Base-by-base conservation (phyloP, 2,888 invertebrate species). In the Bombylius major region DNA sequence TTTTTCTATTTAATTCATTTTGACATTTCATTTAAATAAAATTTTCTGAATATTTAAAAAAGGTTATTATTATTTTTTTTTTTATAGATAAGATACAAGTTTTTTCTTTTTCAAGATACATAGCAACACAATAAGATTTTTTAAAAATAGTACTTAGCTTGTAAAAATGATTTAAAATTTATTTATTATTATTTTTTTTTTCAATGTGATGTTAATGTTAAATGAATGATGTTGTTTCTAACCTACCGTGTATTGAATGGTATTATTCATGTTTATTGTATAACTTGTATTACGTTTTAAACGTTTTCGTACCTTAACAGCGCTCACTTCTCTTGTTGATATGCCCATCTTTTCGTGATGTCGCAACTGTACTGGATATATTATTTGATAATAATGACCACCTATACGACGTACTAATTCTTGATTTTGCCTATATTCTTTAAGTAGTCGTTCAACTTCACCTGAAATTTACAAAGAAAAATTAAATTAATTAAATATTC, bases 261-360 rank as follows among this genome's bases (percentile, higher is more conserved):
- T 47, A n/a, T 48, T 49, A 23, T 23, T 23, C 23, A 23, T 23
- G 23, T 23, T 23, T 77, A 77, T 78, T 75, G 75, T 69, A 70
- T 62, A 61, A 61, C 68, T 67, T 48, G 48, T 50, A 69, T 70
- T 69, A 68, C 71, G 70, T 70, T 70, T 72, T 67, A 68, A 68
- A 65, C 73, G 76, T 72, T 77, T 77, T 72, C 81, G 79, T 79
- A 90, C 90, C 89, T 89, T 89, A 74, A 86, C 83, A 73, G 84
- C 82, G 79, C 86, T 87, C 77, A 89, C 86, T 80, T 92, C 92
- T 75, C 93, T 81, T 65, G 93, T 93, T 67, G 91, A 92, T 75
- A 93, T 92, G 76, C 92, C 93, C 88, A 93, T 89, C 79, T 92
- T 92, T 79, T 92, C 90, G 83, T 93, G 92, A 77, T 93, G 91